A percentile compares a stretch with the other conserved stretches of the same genome.
These are phyloP conservation scores for Mellivora capensis DNA, from an alignment of 2,113 vertebrate species.

Conservation along the genomic window DNA sequence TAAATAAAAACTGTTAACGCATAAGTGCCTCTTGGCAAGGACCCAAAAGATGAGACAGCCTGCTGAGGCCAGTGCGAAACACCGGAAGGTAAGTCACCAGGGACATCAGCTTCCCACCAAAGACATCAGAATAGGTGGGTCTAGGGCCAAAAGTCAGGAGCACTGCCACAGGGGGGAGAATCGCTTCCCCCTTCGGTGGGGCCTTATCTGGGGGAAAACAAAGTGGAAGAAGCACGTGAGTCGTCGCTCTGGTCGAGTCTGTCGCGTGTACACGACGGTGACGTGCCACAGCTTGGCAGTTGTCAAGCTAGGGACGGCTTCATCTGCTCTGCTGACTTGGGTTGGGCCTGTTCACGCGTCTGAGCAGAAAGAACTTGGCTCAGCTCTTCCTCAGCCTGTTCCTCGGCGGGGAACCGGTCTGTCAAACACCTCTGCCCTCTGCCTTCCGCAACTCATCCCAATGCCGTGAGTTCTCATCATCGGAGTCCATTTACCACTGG, in stretches of 20 bases:
- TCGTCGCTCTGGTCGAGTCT: not conserved
- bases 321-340: not conserved
- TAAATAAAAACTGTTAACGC: constrained; percentile 76
- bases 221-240: constrained; percentile 25
- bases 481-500: constrained; percentile 8
- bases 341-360: not conserved
- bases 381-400: not conserved
- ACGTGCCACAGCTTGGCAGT: not conserved
- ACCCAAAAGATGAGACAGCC: constrained; percentile 42
- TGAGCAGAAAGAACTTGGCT: not conserved
- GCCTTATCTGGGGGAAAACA: not conserved
- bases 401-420: not conserved
- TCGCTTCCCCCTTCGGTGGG: not conserved
- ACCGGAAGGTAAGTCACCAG: not conserved
- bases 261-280: not conserved
- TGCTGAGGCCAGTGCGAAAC: constrained; percentile 48
- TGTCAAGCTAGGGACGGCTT: not conserved
- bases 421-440: constrained; percentile 17
- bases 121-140: not conserved
- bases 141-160: not conserved
- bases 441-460: not conserved
- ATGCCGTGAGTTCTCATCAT: not conserved
- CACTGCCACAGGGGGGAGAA: fast-evolving
- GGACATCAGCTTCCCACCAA: not conserved
- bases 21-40: constrained; percentile 66